A percentile compares a stretch with the other conserved stretches of the same genome.
These are phyloP conservation scores for Nycticorax nycticorax DNA, from an alignment of 2,113 vertebrate species.

Conservation along the genomic window DNA sequence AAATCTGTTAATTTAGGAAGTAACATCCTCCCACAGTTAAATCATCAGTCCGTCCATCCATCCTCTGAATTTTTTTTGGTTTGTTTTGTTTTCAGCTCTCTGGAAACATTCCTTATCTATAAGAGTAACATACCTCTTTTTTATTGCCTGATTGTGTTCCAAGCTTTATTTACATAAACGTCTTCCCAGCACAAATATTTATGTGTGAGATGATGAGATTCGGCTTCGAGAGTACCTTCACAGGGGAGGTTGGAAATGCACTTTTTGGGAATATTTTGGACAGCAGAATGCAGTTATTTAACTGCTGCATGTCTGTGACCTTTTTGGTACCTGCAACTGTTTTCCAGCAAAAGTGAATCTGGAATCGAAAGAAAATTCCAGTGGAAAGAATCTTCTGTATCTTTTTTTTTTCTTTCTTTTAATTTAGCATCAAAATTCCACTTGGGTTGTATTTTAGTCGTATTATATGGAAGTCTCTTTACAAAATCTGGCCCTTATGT, in stretches of 20 bases:
- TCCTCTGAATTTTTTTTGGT: neutral
- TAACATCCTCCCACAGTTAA: neutral
- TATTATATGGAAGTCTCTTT: neutral
- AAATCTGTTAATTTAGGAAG: neutral
- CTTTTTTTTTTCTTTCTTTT: neutral
- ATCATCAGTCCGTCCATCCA: neutral
- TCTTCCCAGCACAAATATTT: slow-evolving; percentile 18
- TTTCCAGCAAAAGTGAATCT: neutral
- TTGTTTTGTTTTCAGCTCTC: neutral
- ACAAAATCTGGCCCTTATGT: neutral
- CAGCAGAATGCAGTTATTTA: neutral
- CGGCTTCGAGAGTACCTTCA: neutral
- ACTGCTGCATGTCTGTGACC: neutral
- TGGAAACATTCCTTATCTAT: neutral
- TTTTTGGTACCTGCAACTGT: accelerated
- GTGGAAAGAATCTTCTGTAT: neutral
- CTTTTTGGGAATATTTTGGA: neutral
- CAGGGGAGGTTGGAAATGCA: neutral
- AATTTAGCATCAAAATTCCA: neutral
- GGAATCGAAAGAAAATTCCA: neutral
- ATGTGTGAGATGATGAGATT: neutral
- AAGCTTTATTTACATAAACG: neutral
- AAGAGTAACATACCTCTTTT: neutral
- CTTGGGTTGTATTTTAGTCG: neutral
- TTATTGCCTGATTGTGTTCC: neutral